Evolutionary conservation across 2,113 vertebrate genomes (phyloP).

Genomic region (Illadopsis cleaveri): DNA sequence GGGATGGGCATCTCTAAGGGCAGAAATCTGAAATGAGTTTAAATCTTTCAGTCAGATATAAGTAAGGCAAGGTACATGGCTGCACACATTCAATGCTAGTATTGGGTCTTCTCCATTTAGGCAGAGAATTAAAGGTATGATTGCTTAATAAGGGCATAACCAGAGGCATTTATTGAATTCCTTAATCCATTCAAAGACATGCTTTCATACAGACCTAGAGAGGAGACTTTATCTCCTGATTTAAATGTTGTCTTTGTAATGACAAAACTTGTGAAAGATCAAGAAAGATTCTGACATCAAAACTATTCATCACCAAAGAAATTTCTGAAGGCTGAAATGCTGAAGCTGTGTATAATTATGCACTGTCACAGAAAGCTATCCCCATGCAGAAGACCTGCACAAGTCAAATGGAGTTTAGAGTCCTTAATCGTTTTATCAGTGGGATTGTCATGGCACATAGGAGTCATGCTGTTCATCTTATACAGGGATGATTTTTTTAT

Average conservation of each 20-base stretch:
- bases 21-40: not conserved
- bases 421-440: not conserved
- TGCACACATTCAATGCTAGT: not conserved
- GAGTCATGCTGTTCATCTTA: not conserved
- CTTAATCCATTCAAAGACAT: constrained; percentile 11
- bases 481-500: not conserved
- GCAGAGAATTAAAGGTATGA: not conserved
- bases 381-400: not conserved
- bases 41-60: not conserved
- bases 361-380: not conserved
- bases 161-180: not conserved
- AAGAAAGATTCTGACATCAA: constrained; percentile 65
- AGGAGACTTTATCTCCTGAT: not conserved
- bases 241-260: not conserved
- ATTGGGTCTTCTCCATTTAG: not conserved
- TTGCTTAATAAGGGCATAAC: not conserved
- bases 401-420: constrained; percentile 38
- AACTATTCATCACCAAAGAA: constrained; percentile 55
- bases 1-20: not conserved
- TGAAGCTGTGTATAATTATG: constrained; percentile 44
- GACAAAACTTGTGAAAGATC: constrained; percentile 33
- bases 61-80: not conserved
- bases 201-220: not conserved
- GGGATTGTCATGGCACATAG: not conserved
- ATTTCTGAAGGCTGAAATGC: constrained; percentile 52